Conservation (phyloP, 2,113 vertebrate genomes). For the Genyomyrus donnyi region DNA sequence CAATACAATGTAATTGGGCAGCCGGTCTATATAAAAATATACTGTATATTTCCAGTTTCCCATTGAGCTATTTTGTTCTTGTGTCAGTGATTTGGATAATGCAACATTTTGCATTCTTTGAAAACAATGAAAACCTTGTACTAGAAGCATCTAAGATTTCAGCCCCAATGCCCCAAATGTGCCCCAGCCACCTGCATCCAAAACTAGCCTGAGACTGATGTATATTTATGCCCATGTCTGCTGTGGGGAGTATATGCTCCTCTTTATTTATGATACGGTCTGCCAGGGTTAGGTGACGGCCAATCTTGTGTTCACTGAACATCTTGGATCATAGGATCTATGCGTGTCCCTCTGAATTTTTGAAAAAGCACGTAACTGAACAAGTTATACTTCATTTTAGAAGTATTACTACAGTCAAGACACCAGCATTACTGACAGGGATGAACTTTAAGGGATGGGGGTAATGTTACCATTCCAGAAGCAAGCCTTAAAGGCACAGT, state of each 20-base stretch:
- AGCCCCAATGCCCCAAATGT: background rate
- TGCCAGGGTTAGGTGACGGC: background rate
- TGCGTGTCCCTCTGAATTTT: background rate
- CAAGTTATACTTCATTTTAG: background rate
- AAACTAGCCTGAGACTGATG: background rate
- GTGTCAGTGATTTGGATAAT: background rate
- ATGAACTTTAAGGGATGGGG: background rate
- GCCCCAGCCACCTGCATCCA: background rate
- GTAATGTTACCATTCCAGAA: background rate
- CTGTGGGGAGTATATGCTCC: background rate
- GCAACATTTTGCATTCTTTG: background rate
- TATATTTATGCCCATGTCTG: background rate
- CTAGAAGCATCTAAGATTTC: background rate
- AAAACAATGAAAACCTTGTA: background rate
- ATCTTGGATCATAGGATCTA: background rate
- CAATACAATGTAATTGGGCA: background rate
- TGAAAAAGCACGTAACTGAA: background rate
- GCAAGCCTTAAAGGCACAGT: background rate
- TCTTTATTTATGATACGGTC: background rate
- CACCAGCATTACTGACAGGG: background rate
- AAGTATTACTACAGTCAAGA: background rate
- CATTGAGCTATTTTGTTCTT: background rate
- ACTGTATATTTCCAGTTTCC: background rate
- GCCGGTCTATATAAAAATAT: background rate
- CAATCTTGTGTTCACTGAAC: background rate